Evolutionary conservation across 2,888 invertebrate species (phyloP).

Genomic region (Apotomis betuletana): DNA sequence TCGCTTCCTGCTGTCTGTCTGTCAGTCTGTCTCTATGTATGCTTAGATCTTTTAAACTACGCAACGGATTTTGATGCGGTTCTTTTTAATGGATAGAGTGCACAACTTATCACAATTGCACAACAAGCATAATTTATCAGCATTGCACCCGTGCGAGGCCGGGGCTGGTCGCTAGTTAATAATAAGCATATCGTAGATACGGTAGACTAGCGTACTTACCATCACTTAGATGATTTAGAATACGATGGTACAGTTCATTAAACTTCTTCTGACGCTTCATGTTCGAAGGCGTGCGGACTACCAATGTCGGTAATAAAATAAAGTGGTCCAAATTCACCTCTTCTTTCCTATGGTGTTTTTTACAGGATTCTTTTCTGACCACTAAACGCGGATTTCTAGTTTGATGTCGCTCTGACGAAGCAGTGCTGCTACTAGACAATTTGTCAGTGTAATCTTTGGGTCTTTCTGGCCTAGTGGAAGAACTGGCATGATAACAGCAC

Average conservation of each 20-base stretch:
- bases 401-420: conserved; percentile 52
- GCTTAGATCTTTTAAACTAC: no score
- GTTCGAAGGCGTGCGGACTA: conserved; percentile 75
- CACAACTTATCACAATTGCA: no score
- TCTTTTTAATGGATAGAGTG: no score
- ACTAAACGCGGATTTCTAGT: conserved; percentile 63
- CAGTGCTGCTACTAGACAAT: conserved; percentile 62
- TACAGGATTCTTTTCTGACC: conserved; percentile 66
- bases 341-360: conserved; percentile 58
- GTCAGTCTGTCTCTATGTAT: no score
- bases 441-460: conserved; percentile 28
- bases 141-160: no score
- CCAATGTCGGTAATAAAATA: conserved; percentile 73
- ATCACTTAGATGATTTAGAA: conserved; percentile 67
- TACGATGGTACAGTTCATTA: conserved; percentile 75
- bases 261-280: conserved; percentile 76
- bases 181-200: no score
- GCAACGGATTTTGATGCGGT: no score
- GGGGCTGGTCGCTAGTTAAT: no score
- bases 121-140: no score
- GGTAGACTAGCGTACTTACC: conserved; percentile 50
- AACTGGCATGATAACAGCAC: conserved; percentile 66
- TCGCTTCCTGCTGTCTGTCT: no score
- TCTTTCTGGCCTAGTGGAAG: conserved; percentile 49
- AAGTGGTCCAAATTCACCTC: conserved; percentile 73